Percentiles rank a stretch among this genome's conserved stretches.
Conservation (phyloP, 1,140 invertebrate species). For the Rhopalosiphum maidis region DNA sequence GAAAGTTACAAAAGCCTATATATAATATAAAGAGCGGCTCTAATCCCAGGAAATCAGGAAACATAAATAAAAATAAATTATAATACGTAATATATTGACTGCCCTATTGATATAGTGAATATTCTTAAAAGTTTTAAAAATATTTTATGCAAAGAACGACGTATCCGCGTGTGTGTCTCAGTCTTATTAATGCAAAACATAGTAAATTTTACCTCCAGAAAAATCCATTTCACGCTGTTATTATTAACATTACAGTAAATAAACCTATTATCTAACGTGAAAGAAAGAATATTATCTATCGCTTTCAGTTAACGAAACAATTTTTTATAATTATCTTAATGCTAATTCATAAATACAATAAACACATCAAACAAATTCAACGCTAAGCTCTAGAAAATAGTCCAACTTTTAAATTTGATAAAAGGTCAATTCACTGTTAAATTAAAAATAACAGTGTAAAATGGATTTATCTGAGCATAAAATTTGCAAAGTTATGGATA, state of each 20-base stretch:
- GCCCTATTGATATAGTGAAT: background rate
- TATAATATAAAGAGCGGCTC: background rate
- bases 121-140: background rate
- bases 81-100: conserved; percentile 4
- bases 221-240: background rate
- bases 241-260: background rate
- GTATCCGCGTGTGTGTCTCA: background rate
- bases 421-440: background rate
- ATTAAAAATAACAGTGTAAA: background rate
- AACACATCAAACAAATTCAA: background rate
- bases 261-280: background rate
- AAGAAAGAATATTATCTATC: background rate
- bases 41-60: background rate
- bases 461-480: background rate
- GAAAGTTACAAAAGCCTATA: conserved; percentile 26
- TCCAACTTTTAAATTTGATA: background rate
- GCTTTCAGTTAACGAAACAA: background rate
- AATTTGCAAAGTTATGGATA: background rate
- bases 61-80: background rate
- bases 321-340: too few relatives aligned
- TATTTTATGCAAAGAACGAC: background rate
- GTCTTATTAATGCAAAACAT: background rate
- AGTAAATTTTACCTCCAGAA: background rate
- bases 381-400: background rate
- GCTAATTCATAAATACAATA: too few relatives aligned